Conservation (phyloP, 2,888 invertebrate species). For the Cephus pygmeus region DNA sequence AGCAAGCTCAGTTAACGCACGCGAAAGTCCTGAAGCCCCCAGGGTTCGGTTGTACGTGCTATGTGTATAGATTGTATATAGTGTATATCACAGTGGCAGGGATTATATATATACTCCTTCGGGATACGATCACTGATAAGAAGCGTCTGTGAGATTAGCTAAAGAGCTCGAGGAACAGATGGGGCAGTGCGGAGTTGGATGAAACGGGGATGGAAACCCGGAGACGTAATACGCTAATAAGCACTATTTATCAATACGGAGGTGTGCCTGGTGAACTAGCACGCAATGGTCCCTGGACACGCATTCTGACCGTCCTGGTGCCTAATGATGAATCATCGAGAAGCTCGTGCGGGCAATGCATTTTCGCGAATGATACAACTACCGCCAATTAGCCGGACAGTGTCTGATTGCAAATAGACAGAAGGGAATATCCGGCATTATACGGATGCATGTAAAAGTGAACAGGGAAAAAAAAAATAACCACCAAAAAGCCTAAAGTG, state of each 20-base stretch:
- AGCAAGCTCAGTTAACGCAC: background rate
- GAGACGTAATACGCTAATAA: conserved; percentile 21
- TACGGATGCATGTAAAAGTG: too few relatives aligned
- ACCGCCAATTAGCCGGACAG: background rate
- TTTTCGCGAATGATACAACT: background rate
- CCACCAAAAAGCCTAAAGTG: background rate
- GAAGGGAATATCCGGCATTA: background rate
- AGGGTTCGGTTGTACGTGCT: background rate
- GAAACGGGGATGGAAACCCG: background rate
- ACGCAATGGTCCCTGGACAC: conserved; percentile 18
- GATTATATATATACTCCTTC: background rate
- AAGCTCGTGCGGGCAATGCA: background rate
- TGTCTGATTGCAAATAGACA: background rate
- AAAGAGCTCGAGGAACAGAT: background rate
- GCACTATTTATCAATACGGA: conserved; percentile 24
- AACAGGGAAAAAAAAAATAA: too few relatives aligned
- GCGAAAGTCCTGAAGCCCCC: background rate
- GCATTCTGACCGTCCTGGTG: conserved; percentile 7
- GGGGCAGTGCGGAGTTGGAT: background rate
- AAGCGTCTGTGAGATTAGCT: background rate
- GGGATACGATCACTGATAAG: background rate
- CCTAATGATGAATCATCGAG: conserved; percentile 7
- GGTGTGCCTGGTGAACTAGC: conserved; percentile 20
- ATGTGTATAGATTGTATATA: background rate
- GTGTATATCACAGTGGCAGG: background rate